These are phyloP conservation scores for Drosophila chauvacae DNA, from an alignment of 1,140 invertebrate genomes.

Conservation along the genomic window DNA sequence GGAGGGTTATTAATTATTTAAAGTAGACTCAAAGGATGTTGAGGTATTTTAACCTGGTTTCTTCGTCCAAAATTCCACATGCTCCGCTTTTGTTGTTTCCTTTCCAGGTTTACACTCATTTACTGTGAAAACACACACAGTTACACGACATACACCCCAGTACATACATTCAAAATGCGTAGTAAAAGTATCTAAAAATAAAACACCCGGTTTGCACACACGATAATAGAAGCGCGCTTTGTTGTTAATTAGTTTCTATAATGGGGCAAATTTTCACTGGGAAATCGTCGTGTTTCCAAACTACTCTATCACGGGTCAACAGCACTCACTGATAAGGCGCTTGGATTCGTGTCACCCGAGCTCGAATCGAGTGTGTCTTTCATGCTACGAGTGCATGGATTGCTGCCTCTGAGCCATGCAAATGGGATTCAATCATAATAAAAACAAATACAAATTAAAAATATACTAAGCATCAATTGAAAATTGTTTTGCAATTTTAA, in stretches of 20 bases:
- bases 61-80: conserved; percentile 43
- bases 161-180: conserved; percentile 50
- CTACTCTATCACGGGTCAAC: not conserved
- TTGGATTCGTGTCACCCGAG: not conserved
- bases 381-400: not conserved
- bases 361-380: not conserved
- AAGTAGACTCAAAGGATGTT: conserved; percentile 11
- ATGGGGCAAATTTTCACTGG: not conserved
- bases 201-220: conserved; percentile 16
- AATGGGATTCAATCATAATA: too few relatives aligned
- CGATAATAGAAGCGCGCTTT: not conserved
- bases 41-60: not conserved
- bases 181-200: conserved; percentile 51
- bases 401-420: not conserved
- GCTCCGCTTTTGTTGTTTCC: conserved; percentile 50
- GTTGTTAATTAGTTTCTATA: not conserved
- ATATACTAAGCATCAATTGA: not conserved
- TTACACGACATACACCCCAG: conserved; percentile 23
- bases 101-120: conserved; percentile 61
- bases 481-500: not conserved
- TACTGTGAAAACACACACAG: conserved; percentile 64
- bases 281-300: not conserved
- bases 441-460: too few relatives aligned
- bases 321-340: conserved; percentile 1
- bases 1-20: conserved; percentile 46